These are phyloP conservation scores for Thalassarche chlororhynchos DNA, from an alignment of 2,113 vertebrate species.

Conservation along the genomic window DNA sequence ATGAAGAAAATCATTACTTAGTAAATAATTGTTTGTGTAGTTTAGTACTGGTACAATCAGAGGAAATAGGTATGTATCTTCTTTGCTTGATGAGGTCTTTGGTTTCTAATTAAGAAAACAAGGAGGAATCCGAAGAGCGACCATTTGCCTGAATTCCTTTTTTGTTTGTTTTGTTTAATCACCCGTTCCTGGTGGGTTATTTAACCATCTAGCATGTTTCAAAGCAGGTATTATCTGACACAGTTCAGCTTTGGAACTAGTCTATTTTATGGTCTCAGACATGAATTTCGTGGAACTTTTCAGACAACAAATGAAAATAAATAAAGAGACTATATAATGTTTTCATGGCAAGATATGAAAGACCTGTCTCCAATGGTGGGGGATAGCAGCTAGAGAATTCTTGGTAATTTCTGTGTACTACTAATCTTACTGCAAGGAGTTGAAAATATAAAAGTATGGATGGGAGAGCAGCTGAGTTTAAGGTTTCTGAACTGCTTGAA, in stretches of 20 bases:
- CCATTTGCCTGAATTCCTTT: not conserved
- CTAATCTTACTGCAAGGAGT: not conserved
- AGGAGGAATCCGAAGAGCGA: not conserved
- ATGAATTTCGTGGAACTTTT: not conserved
- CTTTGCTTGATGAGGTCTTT: not conserved
- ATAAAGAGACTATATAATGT: not conserved
- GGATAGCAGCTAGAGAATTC: not conserved
- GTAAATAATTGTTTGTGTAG: not conserved
- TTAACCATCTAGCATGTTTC: not conserved
- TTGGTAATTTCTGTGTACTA: not conserved
- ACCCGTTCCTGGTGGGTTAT: not conserved
- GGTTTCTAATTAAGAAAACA: not conserved
- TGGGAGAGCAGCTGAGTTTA: not conserved
- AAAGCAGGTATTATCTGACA: not conserved
- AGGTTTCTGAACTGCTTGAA: not conserved
- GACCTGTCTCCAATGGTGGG: not conserved
- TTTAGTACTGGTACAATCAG: not conserved
- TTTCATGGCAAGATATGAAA: not conserved
- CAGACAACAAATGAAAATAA: not conserved
- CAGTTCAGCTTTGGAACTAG: not conserved
- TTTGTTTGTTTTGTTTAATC: not conserved
- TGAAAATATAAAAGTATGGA: not conserved
- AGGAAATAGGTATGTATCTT: not conserved
- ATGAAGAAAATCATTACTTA: not conserved
- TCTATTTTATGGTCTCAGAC: not conserved